These are phyloP conservation scores for Silurus glanis DNA, from an alignment of 2,113 vertebrate genomes.

Conservation along the genomic window DNA sequence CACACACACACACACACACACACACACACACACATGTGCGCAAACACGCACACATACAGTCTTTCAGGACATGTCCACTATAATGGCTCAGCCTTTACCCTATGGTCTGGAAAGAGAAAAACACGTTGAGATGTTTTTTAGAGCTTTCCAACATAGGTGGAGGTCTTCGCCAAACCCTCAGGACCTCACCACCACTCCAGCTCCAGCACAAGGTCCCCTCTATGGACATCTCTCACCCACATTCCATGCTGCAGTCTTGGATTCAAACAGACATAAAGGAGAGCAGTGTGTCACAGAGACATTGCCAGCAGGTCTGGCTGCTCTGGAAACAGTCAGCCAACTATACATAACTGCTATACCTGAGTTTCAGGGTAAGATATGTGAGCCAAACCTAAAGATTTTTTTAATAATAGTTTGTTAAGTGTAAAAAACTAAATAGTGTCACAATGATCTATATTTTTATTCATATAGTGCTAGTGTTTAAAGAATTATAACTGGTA, in stretches of 20 bases:
- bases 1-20: too few species aligned
- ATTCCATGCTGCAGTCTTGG: background rate
- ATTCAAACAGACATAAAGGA: background rate
- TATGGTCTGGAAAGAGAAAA: slow-evolving; percentile 74
- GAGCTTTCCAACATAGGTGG: slow-evolving; percentile 56
- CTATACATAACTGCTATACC: slow-evolving; percentile 72
- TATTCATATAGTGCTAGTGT: background rate
- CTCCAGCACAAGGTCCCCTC: background rate
- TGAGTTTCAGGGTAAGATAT: slow-evolving; percentile 65
- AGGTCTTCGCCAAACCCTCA: slow-evolving; percentile 48
- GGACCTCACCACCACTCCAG: slow-evolving; percentile 36
- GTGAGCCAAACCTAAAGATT: background rate
- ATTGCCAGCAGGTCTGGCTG: slow-evolving; percentile 52
- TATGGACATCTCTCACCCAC: slow-evolving; percentile 23
- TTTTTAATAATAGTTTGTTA: background rate
- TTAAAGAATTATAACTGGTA: background rate
- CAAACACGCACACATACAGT: background rate
- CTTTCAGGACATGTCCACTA: slow-evolving; percentile 62
- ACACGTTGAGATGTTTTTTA: slow-evolving; percentile 72
- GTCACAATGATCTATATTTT: background rate
- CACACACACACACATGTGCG: too few species aligned
- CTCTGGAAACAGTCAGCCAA: slow-evolving; percentile 64
- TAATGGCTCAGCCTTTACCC: slow-evolving; percentile 72
- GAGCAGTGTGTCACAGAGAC: background rate
- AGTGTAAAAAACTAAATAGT: background rate